Percentiles rank a stretch among this genome's conserved stretches.
Conservation (phyloP, 2,888 invertebrate genomes). For the Oxystoma pomonae region DNA sequence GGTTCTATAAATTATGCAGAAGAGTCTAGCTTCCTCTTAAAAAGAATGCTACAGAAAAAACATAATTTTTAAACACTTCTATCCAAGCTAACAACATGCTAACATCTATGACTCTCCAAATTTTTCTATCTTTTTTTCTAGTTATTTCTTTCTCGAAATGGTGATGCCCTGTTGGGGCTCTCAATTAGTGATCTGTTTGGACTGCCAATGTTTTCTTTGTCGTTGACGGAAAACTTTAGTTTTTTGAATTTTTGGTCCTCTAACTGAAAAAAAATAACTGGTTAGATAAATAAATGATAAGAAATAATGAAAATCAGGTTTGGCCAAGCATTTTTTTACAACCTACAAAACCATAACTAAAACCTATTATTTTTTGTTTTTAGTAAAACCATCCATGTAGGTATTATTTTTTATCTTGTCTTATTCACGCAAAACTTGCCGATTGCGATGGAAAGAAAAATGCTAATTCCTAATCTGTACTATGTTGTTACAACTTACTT, state of each 20-base stretch:
- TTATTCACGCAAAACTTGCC: no score
- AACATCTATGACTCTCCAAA: neutral
- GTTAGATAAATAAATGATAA: neutral
- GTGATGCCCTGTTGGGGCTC: constrained; percentile 42
- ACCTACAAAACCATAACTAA: no score
- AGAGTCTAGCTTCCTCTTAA: neutral
- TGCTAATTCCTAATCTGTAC: no score
- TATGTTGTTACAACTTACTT: no score
- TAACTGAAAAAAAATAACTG: constrained; percentile 31
- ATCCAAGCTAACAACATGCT: neutral
- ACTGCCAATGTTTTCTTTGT: constrained; percentile 50
- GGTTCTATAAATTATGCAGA: neutral
- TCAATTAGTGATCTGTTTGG: constrained; percentile 42
- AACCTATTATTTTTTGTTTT: no score
- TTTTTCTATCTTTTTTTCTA: neutral
- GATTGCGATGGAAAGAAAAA: no score
- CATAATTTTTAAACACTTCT: neutral
- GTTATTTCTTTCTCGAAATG: constrained; percentile 39
- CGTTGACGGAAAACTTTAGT: constrained; percentile 39
- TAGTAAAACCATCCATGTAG: no score
- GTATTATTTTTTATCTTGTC: no score
- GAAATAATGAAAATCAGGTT: constrained; percentile 22
- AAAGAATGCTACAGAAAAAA: neutral
- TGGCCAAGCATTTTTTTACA: constrained; percentile 23
- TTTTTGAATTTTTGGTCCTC: constrained; percentile 39